Base-by-base conservation (phyloP, 92 coral and sea anemone species). In the Epizoanthus illoricatus region DNA sequence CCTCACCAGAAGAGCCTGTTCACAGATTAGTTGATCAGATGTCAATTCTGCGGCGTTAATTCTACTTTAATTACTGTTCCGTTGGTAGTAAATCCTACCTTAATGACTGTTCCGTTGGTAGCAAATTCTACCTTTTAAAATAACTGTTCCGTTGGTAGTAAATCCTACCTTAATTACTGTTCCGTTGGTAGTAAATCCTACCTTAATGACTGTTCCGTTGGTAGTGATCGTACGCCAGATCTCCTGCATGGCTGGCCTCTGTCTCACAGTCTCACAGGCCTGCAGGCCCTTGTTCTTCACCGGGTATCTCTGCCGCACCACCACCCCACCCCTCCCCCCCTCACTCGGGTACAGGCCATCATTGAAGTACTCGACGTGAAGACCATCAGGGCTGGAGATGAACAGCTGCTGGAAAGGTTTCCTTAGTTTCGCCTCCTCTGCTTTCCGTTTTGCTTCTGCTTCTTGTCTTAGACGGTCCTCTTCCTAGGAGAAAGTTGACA, bases 151-250 rank as follows among this genome's bases (percentile, higher is more conserved):
- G 33, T 28, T 28, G 33, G 33, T 28, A 28, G 33, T 28, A 28
- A 28, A 28, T 28, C 33, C 33, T 28, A 28, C 33, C 33, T 28
- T 28, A 28, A 28, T 28, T 0, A 28, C 33, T 28, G 33, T 28
- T 28, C 33, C 33, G 33, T 28, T 28, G 33, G 33, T 28, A 28
- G 33, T 28, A 15, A n/a, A 54, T 40, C 81, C 42, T 54, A 92
- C 97, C 92, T 93, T 95, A 8, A 95, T 91, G 13, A 95, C 96
- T 19, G 98, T 95, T 20, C 98, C 98, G 55, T 93, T 90, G 10
- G 98, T 95, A 52, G 86, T 91, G 19, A 95, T 70, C 18, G 98
- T 93, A 40, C 98, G 86, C 49, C 92, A 95, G 6, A 75, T 84
- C 81, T 95, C 98, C 63, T 89, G 90, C 85, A 90, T 78, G 28